A percentile compares a stretch with the other conserved stretches of the same genome.
phyloP scores from a whole-genome alignment of 2,888 invertebrate species.

The Mylabris sibirica region DNA sequence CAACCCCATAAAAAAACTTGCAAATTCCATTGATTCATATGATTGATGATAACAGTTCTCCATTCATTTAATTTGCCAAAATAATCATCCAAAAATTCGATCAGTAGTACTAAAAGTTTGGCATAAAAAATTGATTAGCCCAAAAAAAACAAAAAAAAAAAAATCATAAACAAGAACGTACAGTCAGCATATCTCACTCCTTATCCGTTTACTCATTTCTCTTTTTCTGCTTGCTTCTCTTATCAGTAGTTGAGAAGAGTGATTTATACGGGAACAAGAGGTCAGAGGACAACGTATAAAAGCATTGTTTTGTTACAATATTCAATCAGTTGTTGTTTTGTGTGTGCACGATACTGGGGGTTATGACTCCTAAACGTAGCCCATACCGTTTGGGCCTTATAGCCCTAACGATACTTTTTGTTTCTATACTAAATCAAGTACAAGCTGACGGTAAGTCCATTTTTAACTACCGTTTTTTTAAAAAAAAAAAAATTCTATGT shows the following conservation, averaged over 20 bases:
- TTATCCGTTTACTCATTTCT: too few relatives aligned
- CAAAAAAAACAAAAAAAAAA: too few relatives aligned
- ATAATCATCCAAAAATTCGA: too few relatives aligned
- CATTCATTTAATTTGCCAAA: too few relatives aligned
- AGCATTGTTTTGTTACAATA: slow-evolving; percentile 41
- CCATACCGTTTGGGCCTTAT: slow-evolving; percentile 47
- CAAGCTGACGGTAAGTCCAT: slow-evolving; percentile 48
- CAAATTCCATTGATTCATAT: too few relatives aligned
- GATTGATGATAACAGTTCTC: too few relatives aligned
- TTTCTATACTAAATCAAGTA: slow-evolving; percentile 48
- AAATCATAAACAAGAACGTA: background rate
- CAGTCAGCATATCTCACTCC: background rate
- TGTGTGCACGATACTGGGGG: slow-evolving; percentile 33
- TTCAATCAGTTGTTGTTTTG: slow-evolving; percentile 41
- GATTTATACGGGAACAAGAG: slow-evolving; percentile 10
- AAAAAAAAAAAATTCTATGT: too few relatives aligned
- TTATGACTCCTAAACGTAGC: slow-evolving; percentile 50
- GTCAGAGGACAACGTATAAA: slow-evolving; percentile 47
- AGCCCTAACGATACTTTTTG: slow-evolving; percentile 47
- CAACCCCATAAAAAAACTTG: too few relatives aligned
- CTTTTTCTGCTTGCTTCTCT: background rate
- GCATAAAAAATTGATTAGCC: too few relatives aligned
- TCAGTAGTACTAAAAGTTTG: too few relatives aligned
- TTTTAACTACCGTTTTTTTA: too few relatives aligned
- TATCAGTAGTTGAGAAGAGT: background rate